Evolutionary conservation across 1,140 invertebrate species (phyloP).

Genomic region (Hyles euphorbiae): DNA sequence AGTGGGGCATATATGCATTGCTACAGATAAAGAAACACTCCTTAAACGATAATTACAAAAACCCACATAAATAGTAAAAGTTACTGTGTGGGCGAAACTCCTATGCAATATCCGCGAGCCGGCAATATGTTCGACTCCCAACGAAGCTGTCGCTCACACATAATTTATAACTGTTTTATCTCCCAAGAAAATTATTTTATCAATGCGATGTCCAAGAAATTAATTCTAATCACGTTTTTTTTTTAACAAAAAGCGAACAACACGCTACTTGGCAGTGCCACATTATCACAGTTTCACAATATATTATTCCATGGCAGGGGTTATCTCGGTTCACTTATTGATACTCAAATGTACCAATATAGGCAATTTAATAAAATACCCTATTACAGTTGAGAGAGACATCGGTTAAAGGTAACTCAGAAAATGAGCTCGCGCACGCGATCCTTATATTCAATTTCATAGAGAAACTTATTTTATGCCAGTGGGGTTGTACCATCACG

Average conservation of each 20-base stretch:
- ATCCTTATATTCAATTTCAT: conserved; percentile 64
- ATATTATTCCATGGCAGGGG: conserved; percentile 33
- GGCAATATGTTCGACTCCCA: too few species aligned
- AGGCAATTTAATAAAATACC: conserved; percentile 57
- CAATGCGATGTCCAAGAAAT: too few species aligned
- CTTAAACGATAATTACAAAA: too few species aligned
- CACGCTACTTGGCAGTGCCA: conserved; percentile 19
- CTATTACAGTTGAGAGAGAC: conserved; percentile 54
- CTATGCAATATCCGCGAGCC: too few species aligned
- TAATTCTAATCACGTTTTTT: too few species aligned
- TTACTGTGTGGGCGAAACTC: too few species aligned
- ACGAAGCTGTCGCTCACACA: too few species aligned
- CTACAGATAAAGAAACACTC: too few species aligned
- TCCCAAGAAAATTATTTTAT: too few species aligned
- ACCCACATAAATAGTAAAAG: too few species aligned
- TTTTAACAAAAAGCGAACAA: conserved; percentile 3
- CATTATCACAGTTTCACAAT: conserved; percentile 31
- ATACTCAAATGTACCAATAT: conserved; percentile 43
- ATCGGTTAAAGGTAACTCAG: conserved; percentile 44
- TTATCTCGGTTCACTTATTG: conserved; percentile 50
- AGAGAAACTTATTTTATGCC: conserved; percentile 61
- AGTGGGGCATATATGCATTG: too few species aligned
- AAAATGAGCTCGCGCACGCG: conserved; percentile 56
- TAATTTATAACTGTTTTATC: too few species aligned
- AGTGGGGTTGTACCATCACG: conserved; percentile 40